Percentiles rank a stretch among this genome's conserved stretches.
These are phyloP conservation scores for Aplodontia rufa DNA, from an alignment of 2,113 vertebrate species.

Conservation along the genomic window DNA sequence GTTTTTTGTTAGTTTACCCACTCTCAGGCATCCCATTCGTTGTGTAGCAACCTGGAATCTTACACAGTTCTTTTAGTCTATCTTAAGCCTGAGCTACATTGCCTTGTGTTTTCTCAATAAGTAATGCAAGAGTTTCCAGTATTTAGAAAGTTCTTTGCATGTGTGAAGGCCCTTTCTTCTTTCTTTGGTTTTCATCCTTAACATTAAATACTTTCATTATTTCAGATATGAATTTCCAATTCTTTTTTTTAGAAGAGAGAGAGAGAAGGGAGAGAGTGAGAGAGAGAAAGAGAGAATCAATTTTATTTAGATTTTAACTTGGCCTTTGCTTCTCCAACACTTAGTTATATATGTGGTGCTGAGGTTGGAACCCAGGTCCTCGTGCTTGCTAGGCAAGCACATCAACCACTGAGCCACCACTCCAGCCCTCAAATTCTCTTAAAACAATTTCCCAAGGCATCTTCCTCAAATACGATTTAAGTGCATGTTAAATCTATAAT, in stretches of 20 bases:
- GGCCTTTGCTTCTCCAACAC: no score
- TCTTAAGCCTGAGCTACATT: background rate
- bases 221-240: background rate
- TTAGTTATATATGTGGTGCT: no score
- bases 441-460: background rate
- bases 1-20: background rate
- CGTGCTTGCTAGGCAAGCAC: no score
- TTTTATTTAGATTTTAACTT: no score
- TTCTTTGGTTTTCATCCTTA: background rate
- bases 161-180: background rate
- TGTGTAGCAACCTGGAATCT: background rate
- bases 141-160: background rate
- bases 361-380: no score
- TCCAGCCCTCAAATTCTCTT: no score
- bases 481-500: background rate
- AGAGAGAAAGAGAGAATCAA: no score
- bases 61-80: background rate
- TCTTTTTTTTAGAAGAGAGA: no score
- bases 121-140: background rate
- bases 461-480: background rate
- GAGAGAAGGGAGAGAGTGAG: no score
- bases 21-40: background rate
- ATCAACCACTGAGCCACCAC: no score
- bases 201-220: constrained; percentile 16
- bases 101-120: background rate